Base-by-base conservation (phyloP, 2,797 vertebrate genomes). In the Pipistrellus kuhlii region DNA sequence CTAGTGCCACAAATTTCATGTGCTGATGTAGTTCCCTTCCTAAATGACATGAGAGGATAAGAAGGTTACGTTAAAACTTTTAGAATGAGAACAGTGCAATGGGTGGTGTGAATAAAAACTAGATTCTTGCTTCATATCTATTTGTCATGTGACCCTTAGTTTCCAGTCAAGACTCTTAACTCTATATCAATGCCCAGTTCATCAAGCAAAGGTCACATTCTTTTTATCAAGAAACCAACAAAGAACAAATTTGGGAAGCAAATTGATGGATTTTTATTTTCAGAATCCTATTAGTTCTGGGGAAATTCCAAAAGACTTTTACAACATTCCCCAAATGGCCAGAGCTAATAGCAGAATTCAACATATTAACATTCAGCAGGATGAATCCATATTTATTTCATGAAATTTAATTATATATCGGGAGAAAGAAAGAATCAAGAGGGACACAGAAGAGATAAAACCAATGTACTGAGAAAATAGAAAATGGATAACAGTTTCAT, bases 311-410 rank as follows among this genome's bases (percentile, higher is more conserved):
- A 85, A 95, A 88, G 85, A 88, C 44, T 94, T 96, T 88, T 80
- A 88, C 38, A 80, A 88, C 83, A 85, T 88, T 96, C 59, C 82
- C 62, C 76, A 77, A 93, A 87, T 77, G 90, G 44, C 51, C 76
- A 94, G 44, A 92, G 83, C 41, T 92, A 95, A 94, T 80, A 96
- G 93, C 66, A 91, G 69, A 95, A 57, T 94, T 95, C 92, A 96
- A 59, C 62, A 51, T 88, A 86, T 88, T 95, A 96, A 82, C 80
- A 94, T 85, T 95, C 85, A 84, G 85, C 51, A 76, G 30, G 77
- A 96, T 80, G 69, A 95, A 88, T 92, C 46, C 89, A 96, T 88
- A 94, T 82, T 95, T 97, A 93, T 94, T 96, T 96, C 90, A 96
- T 86, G 76, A 90, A 94, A 96, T 95, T 96, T 89, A 95, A 97